A percentile compares a stretch with the other conserved stretches of the same genome.
These are phyloP conservation scores for Phrynocephalus guinanensis DNA, from an alignment of 2,797 vertebrate species.

Conservation along the genomic window DNA sequence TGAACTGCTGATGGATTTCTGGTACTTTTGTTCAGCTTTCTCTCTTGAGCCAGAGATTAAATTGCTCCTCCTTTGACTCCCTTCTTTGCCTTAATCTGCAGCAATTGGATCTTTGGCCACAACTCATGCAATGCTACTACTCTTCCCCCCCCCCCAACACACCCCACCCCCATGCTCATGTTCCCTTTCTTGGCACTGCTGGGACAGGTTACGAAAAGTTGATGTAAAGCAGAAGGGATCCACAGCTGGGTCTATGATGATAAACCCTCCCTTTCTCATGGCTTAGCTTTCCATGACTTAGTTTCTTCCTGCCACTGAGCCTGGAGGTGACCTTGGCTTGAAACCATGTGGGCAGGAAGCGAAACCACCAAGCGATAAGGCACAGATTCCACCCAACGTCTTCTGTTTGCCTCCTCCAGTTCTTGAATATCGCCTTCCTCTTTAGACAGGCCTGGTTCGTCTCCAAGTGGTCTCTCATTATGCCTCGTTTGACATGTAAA, in stretches of 20 bases:
- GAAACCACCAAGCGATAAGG: neutral
- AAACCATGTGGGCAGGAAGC: no score
- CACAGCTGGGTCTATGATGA: neutral
- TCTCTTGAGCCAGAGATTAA: neutral
- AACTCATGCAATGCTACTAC: neutral
- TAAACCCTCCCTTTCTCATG: neutral
- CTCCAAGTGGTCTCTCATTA: neutral
- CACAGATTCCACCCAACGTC: neutral
- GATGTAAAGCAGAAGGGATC: neutral
- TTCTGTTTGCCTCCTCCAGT: neutral
- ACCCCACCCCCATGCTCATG: no score
- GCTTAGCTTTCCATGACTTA: neutral
- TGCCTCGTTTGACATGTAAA: neutral
- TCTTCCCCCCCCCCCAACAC: neutral
- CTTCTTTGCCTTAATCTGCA: no score
- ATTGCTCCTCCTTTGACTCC: neutral
- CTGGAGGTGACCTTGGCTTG: neutral
- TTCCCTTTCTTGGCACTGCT: neutral
- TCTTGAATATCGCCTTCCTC: neutral
- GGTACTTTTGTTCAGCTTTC: neutral
- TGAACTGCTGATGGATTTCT: slow-evolving; percentile 1
- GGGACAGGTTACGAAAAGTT: neutral
- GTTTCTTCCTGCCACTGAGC: neutral
- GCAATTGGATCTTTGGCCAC: neutral
- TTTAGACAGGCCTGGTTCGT: neutral